A percentile compares a stretch with the other conserved stretches of the same genome.
Evolutionary conservation across 2,113 vertebrate species (phyloP).

Genomic region (Chaetops frenatus): DNA sequence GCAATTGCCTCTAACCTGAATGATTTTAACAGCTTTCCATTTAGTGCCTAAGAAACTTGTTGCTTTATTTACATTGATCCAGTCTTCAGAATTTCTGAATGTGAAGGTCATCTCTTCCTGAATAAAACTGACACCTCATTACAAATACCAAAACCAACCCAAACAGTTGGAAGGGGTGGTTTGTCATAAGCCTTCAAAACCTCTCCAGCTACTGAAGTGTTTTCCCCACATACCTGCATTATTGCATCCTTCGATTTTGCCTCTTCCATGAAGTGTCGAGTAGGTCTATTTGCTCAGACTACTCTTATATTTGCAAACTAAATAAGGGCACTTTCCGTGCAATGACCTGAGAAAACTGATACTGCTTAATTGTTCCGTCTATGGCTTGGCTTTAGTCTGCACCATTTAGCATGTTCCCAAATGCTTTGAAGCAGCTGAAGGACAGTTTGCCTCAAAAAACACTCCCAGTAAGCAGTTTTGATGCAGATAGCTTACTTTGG

Average conservation of each 20-base stretch:
- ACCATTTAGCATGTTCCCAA: neutral
- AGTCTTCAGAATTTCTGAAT: neutral
- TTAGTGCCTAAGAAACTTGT: neutral
- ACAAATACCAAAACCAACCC: neutral
- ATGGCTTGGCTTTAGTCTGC: neutral
- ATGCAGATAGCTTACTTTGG: neutral
- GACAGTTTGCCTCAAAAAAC: neutral
- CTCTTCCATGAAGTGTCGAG: neutral
- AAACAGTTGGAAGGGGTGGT: neutral
- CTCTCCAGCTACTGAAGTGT: neutral
- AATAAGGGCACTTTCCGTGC: neutral
- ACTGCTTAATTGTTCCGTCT: neutral
- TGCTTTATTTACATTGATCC: neutral
- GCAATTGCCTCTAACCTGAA: neutral
- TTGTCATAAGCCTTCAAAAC: neutral
- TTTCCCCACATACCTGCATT: neutral
- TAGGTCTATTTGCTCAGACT: neutral
- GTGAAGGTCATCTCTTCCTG: neutral
- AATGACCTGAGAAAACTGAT: neutral
- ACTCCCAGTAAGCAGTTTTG: neutral
- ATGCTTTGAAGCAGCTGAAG: neutral
- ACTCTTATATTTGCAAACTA: neutral
- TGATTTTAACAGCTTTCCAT: neutral
- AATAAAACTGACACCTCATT: neutral
- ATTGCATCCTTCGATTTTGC: neutral